Percentiles rank a stretch among this genome's conserved stretches.
Conservation (phyloP, 2,797 vertebrate species). For the Pachyuromys duprasi region DNA sequence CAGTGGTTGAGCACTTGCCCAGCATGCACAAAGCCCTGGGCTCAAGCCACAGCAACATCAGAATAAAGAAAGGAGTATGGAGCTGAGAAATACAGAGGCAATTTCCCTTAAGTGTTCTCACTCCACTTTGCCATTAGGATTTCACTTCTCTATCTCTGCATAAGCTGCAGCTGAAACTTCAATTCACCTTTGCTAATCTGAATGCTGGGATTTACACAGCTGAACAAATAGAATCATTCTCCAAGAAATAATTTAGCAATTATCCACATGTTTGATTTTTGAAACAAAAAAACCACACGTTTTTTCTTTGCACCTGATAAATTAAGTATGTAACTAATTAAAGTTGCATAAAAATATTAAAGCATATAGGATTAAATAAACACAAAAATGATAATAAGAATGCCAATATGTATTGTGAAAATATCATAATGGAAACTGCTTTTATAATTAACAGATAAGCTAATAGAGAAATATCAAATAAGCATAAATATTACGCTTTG, state of each 20-base stretch:
- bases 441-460: not conserved
- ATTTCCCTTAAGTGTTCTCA: not conserved
- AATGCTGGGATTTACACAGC: not conserved
- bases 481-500: not conserved
- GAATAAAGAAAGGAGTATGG: not conserved
- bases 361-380: not conserved
- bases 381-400: not conserved
- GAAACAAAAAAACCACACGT: not conserved
- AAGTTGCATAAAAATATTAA: not conserved
- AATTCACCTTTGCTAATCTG: constrained; percentile 7
- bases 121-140: constrained; percentile 7
- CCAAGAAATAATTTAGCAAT: constrained; percentile 6
- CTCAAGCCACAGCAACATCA: not conserved
- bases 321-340: not conserved
- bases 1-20: not conserved
- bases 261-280: constrained; percentile 8
- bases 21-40: not conserved
- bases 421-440: not conserved
- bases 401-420: not conserved
- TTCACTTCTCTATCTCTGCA: not conserved
- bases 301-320: constrained; percentile 4
- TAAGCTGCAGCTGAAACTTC: not conserved
- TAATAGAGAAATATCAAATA: not conserved
- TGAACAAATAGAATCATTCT: not conserved
- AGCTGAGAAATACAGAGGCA: not conserved